Base-by-base conservation (phyloP, 1,140 invertebrate species). In the Leptinotarsa undecemlineata region DNA sequence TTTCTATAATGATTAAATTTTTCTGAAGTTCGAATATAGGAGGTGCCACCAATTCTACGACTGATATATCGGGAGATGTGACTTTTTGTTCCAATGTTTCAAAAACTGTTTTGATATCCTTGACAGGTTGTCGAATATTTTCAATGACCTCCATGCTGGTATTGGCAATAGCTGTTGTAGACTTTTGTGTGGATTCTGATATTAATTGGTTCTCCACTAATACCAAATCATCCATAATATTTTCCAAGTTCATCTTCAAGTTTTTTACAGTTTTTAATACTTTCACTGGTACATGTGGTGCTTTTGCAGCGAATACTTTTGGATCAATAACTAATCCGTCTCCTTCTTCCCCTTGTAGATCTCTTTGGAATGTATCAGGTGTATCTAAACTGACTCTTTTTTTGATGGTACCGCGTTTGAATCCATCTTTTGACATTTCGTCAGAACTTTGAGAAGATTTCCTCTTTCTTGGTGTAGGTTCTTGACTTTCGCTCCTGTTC, bases 131-230 rank as follows among this genome's bases (percentile, higher is more conserved):
- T n/a, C 87, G 83, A 62, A 91, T 83, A 77, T 88, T 90, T 62
- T 86, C 85, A 17, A 92, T 87, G n/a, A 91, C 88, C 78, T 90
- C 90, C 74, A 91, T 85, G 80, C 90, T 91, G 76, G 88, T 87
- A 74, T 89, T 88, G 3, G 89, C 90, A 17, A 90, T 88, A 33
- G 89, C 86, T 11, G 88, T 86, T 0, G 89, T 89, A 79, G 90
- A 88, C 87, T 91, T 90, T 73, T 89, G 85, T 62, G 89, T 87
- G 8, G 90, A 89, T 81, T 91, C 89, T 19, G 88, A 81, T 69
- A 90, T 82, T 5, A 91, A 87, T 81, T 91, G 89, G 74, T 88
- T 86, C 82, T 91, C 88, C 20, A 90, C 88, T 11, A 86, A 84
- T 72, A 86, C 83, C 63, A 91, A 81, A 78, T 89, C 86, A 72